phyloP scores from a whole-genome alignment of 1,140 invertebrate genomes.

The Melanaphis sacchari region DNA sequence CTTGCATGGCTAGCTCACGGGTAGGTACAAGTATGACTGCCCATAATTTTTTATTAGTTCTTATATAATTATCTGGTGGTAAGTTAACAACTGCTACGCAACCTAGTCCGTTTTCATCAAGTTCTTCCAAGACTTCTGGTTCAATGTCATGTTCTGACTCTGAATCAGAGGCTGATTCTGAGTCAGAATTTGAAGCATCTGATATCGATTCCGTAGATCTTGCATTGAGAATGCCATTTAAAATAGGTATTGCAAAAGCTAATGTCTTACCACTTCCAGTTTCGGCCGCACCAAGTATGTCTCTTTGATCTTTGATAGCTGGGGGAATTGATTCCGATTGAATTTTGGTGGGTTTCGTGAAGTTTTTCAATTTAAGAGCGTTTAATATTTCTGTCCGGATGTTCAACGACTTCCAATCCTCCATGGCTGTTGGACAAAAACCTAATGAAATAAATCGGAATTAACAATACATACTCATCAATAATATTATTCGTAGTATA shows the following conservation, averaged over 20 bases:
- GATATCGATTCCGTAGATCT: slow-evolving; percentile 61
- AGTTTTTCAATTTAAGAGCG: slow-evolving; percentile 45
- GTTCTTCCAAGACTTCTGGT: slow-evolving; percentile 63
- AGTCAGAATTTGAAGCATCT: slow-evolving; percentile 1
- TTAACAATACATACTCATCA: background rate
- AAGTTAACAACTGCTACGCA: slow-evolving; percentile 60
- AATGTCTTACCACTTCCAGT: slow-evolving; percentile 98
- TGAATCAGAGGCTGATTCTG: slow-evolving; percentile 11
- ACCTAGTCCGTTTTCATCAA: slow-evolving; percentile 61
- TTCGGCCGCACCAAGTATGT: slow-evolving; percentile 95
- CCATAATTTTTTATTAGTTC: slow-evolving; percentile 66
- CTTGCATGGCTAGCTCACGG: slow-evolving; percentile 92
- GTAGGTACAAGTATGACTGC: slow-evolving; percentile 93
- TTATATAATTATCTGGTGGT: slow-evolving; percentile 58
- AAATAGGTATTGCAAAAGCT: slow-evolving; percentile 93
- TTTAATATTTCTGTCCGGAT: slow-evolving; percentile 43
- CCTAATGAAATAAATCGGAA: background rate
- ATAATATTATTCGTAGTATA: background rate
- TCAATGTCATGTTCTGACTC: slow-evolving; percentile 63
- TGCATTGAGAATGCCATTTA: slow-evolving; percentile 79
- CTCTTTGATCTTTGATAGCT: slow-evolving; percentile 83
- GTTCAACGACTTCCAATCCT: slow-evolving; percentile 30
- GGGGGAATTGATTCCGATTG: slow-evolving; percentile 67
- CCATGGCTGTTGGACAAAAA: background rate
- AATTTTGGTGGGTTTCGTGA: slow-evolving; percentile 36